phyloP scores from a whole-genome alignment of 2,113 vertebrate genomes.

The Cettia cetti region DNA sequence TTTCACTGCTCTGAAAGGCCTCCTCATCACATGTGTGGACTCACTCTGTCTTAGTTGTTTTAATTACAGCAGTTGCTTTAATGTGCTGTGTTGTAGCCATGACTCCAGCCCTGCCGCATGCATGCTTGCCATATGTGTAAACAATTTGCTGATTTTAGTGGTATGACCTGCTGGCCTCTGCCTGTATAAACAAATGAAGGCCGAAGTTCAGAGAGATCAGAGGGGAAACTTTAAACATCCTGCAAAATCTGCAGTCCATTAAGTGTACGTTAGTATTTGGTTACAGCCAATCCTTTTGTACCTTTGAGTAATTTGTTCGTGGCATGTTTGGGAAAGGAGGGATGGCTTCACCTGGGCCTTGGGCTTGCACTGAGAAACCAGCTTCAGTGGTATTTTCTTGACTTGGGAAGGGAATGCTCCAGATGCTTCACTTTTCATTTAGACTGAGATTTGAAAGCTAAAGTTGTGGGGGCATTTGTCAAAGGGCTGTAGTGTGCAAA shows the following conservation, averaged over 20 bases:
- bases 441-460: background rate
- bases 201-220: conserved; percentile 70
- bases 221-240: conserved; percentile 47
- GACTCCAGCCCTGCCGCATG: conserved; percentile 3
- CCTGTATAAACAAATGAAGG: conserved; percentile 66
- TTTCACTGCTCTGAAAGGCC: background rate
- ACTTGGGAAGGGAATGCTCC: background rate
- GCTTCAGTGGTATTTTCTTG: background rate
- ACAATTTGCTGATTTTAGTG: conserved; percentile 52
- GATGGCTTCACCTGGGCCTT: background rate
- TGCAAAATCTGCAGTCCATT: conserved; percentile 24
- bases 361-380: background rate
- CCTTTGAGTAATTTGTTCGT: conserved; percentile 9
- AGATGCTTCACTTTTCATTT: background rate
- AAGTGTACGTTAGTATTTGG: conserved; percentile 31
- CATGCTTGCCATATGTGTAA: conserved; percentile 55
- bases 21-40: background rate
- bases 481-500: background rate
- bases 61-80: background rate
- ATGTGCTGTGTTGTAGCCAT: conserved; percentile 10
- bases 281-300: conserved; percentile 38
- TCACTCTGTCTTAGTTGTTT: background rate
- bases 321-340: background rate
- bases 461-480: background rate
- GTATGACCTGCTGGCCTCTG: conserved; percentile 41